Conservation (phyloP, 2,797 vertebrate genomes). For the Huso huso region DNA sequence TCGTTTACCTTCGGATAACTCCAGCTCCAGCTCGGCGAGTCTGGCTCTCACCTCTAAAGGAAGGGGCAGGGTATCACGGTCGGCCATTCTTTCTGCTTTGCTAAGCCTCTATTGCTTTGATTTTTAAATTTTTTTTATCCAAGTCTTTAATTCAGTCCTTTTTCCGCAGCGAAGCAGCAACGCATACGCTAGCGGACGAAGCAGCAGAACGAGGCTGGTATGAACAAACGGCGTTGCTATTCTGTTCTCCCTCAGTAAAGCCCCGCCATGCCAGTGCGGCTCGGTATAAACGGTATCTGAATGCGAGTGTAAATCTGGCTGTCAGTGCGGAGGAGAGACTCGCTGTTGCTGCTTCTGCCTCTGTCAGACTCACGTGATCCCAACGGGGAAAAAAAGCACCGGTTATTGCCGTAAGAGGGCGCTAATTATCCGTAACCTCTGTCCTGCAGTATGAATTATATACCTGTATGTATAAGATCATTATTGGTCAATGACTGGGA, state of each 20-base stretch:
- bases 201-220: conserved; percentile 22
- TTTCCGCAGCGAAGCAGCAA: conserved; percentile 35
- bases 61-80: conserved; percentile 80
- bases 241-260: conserved; percentile 45
- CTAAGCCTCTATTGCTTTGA: conserved; percentile 36
- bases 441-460: too few species aligned
- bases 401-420: conserved; percentile 18
- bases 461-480: too few species aligned
- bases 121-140: conserved; percentile 34
- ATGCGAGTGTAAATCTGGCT: conserved; percentile 19
- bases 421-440: not conserved
- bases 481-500: too few species aligned
- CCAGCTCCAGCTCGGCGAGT: conserved; percentile 88
- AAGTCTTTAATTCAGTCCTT: conserved; percentile 31
- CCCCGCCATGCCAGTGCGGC: conserved; percentile 56
- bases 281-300: conserved; percentile 28
- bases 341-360: conserved; percentile 24
- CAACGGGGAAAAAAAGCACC: conserved; percentile 10
- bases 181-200: conserved; percentile 29
- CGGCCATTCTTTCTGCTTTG: conserved; percentile 67
- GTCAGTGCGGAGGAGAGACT: conserved; percentile 22
- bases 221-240: conserved; percentile 14
- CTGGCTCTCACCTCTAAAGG: conserved; percentile 82
- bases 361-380: conserved; percentile 44
- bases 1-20: conserved; percentile 83